Evolutionary conservation across 2,888 invertebrate species (phyloP), one percentile per base, ranked within the genome.

Genomic region (Yponomeuta evonymella): DNA sequence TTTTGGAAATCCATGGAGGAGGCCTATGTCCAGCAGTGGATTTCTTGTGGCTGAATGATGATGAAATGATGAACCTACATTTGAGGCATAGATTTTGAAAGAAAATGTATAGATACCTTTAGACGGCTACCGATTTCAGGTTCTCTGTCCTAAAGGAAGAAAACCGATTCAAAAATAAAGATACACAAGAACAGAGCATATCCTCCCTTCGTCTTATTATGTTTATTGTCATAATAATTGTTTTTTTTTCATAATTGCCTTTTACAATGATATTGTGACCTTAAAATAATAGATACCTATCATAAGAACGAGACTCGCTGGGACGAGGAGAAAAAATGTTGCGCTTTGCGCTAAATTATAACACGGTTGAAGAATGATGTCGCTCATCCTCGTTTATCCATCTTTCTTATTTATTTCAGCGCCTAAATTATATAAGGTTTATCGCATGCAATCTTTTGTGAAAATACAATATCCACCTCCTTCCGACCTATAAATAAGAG

Each of bases 151-250:
- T 12, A n/a, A 64, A 30, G 64, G 65, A 65, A 65, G 33, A 65
- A 29, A 65, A 43, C 8, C 1, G 9, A 43, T 43, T 43, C 6
- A 5, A 8, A 0, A 8, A 43, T 8, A 43, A 43, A 15, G 51
- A 51, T 51, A 58, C 15, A 58, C 51, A 58, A 15, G 51, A 58
- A 15, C 51, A 58, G 15, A 58, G 51, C 51, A 58, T 15, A 12
- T 58, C 15, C 15, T 58, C 15, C 51, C 51, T 58, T 12, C 51
- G 15, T 58, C 15, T 65, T 67, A 36, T n/a, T 15, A 29, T 69
- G 48, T 30, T 69, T 69, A 69, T 69, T 69, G 58, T 69, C 58
- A 58, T 51, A 58, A 51, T 29, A 69, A 30, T 69, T 69, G 58
- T 67, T 67, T 33, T 8, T 43, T 10, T 69, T 29, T 12, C 2